phyloP scores from a whole-genome alignment of 2,113 vertebrate species.

The Monarcha castaneiventris region DNA sequence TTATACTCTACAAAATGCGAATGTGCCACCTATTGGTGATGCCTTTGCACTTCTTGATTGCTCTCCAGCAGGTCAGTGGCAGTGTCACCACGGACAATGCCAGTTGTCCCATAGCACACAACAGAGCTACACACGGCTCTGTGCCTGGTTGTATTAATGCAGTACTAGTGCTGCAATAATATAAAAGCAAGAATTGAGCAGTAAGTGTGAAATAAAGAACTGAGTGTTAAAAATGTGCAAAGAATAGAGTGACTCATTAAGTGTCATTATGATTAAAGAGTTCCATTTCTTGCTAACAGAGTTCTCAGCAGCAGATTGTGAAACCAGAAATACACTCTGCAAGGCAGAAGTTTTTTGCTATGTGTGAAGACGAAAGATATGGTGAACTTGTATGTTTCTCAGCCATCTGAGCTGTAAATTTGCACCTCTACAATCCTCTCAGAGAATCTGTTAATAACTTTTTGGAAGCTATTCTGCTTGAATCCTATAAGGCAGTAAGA shows the following conservation, averaged over 20 bases:
- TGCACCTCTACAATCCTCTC: conserved; percentile 47
- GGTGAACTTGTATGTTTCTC: conserved; percentile 61
- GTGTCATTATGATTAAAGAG: conserved; percentile 64
- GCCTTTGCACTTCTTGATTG: background rate
- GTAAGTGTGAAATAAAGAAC: conserved; percentile 66
- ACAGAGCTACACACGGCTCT: background rate
- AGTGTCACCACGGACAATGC: background rate
- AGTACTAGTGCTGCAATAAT: background rate
- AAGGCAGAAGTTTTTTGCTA: conserved; percentile 61
- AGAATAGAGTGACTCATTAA: conserved; percentile 61
- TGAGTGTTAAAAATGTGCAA: conserved; percentile 59
- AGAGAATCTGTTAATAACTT: conserved; percentile 65
- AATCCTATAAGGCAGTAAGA: background rate
- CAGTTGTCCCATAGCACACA: background rate
- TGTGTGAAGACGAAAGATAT: conserved; percentile 65
- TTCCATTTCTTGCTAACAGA: conserved; percentile 60
- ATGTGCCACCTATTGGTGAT: conserved; percentile 45
- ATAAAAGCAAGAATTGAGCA: conserved; percentile 65
- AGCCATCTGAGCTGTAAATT: conserved; percentile 65
- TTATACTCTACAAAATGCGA: conserved; percentile 5
- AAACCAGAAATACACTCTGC: conserved; percentile 61
- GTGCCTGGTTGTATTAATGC: background rate
- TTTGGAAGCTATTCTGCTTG: conserved; percentile 24
- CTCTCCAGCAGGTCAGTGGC: background rate
- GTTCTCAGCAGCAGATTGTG: conserved; percentile 68